Evolutionary conservation across 2,797 vertebrate genomes (phyloP), one percentile per base, ranked within the genome.

Genomic region (Cyprinella venusta): DNA sequence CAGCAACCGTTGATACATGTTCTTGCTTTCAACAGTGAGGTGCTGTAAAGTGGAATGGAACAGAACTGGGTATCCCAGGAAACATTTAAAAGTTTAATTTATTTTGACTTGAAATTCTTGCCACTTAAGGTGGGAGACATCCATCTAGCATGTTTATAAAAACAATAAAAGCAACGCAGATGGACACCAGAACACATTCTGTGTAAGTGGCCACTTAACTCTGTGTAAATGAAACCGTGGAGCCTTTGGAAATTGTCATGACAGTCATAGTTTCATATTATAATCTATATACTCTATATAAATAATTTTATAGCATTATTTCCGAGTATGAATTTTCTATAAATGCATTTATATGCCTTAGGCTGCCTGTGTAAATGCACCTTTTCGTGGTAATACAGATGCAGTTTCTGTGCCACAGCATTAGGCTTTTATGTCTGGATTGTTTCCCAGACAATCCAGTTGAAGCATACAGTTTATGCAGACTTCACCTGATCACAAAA

Each of bases 401-500:
- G 18, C 48, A 21, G 18, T 30, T 21, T 72, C 18, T 72, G 40
- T 70, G 40, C n/a, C 24, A n/a, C 16, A 5, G 8, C 13, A 65
- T 65, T 40, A 42, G 38, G 38, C 36, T 71, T 71, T 18, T 71
- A 16, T 19, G 24, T 71, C 26, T 72, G 48, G 18, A 72, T 36
- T 19, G 50, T 72, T 72, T 72, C 18, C 26, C 48, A 72, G 59
- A 63, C 59, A 26, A 63, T 63, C 70, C 48, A 72, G 70, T 33
- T 72, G 21, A 36, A 72, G 48, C 26, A 52, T 21, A 36, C 19
- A 54, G 63, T 36, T 33, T 21, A 30, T 38, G 50, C 50, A 54
- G 4, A 54, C 13, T 36, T 74, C 5, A 74, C 19, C 19, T 36
- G 54, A 15, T 36, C 30, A 74, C 1, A 74, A 74, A 36, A 52